Conservation (phyloP, 2,888 invertebrate genomes). For the Dryobota labecula region DNA sequence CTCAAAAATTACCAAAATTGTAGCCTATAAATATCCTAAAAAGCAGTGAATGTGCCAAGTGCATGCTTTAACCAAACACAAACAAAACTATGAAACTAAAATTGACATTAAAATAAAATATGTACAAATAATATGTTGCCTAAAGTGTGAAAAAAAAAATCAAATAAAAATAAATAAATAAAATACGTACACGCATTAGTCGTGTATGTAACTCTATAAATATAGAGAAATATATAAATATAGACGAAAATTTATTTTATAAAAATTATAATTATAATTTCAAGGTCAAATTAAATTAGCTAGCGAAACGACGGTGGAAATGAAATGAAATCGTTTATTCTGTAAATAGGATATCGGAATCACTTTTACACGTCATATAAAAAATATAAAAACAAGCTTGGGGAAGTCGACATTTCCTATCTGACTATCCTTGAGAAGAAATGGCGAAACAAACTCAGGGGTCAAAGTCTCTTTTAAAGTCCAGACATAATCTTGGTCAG, state of each 20-base stretch:
- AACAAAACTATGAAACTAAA: conserved; percentile 53
- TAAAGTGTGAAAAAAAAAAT: conserved; percentile 8
- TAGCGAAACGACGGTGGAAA: too few species aligned
- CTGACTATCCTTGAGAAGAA: too few species aligned
- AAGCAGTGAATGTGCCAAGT: conserved; percentile 81
- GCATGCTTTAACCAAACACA: conserved; percentile 65
- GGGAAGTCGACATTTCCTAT: too few species aligned
- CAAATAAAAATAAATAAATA: conserved; percentile 51
- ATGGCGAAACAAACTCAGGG: too few species aligned
- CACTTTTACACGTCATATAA: too few species aligned
- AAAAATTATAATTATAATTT: conserved; percentile 16
- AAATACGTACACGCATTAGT: conserved; percentile 72
- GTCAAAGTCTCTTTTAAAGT: too few species aligned
- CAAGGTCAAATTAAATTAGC: conserved; percentile 2
- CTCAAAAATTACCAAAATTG: background rate
- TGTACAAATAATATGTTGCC: conserved; percentile 46
- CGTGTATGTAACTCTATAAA: conserved; percentile 74
- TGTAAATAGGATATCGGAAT: too few species aligned
- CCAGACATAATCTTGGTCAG: too few species aligned
- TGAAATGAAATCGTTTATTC: too few species aligned
- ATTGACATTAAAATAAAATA: conserved; percentile 36
- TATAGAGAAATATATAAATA: conserved; percentile 62
- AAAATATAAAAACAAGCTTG: too few species aligned
- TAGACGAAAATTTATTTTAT: conserved; percentile 56
- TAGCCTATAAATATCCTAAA: background rate